Evolutionary conservation across 2,888 invertebrate species (phyloP).

Genomic region (Drosophila mercatorum): DNA sequence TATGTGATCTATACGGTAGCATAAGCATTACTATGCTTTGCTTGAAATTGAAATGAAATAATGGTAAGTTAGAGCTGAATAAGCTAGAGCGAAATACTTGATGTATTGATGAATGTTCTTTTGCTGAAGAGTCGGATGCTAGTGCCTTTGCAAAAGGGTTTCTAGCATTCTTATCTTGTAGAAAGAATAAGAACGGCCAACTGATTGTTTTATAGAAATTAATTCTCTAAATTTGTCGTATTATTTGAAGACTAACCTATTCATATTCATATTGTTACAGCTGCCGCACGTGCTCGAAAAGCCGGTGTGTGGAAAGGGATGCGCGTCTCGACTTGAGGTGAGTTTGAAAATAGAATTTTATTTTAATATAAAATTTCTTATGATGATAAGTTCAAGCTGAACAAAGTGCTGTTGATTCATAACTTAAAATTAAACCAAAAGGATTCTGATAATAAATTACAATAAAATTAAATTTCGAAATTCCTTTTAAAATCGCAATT

Average conservation of each 20-base stretch:
- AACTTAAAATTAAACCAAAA: constrained; percentile 75
- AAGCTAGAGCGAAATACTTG: rapidly evolving
- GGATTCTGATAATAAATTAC: constrained; percentile 63
- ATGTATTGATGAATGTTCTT: constrained; percentile 69
- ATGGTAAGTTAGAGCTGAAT: constrained; percentile 32
- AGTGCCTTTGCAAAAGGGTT: constrained; percentile 34
- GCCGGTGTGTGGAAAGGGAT: constrained; percentile 17
- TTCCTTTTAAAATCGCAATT: neutral
- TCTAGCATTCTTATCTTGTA: constrained; percentile 63
- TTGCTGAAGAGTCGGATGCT: constrained; percentile 72
- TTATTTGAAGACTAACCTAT: neutral
- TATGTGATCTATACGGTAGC: neutral
- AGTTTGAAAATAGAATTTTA: neutral
- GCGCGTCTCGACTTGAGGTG: constrained; percentile 15
- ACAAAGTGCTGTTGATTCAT: constrained; percentile 63
- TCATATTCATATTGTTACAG: constrained; percentile 22
- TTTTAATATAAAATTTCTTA: neutral
- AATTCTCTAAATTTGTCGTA: neutral
- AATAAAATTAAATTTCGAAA: neutral
- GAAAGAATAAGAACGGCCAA: constrained; percentile 83
- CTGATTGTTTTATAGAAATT: constrained; percentile 54
- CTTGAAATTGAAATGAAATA: neutral
- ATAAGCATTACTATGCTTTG: neutral
- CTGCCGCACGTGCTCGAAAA: constrained; percentile 28
- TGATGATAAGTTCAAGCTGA: constrained; percentile 76